Evolutionary conservation across 2,888 invertebrate species (phyloP).

Genomic region (Heliconius aoede): DNA sequence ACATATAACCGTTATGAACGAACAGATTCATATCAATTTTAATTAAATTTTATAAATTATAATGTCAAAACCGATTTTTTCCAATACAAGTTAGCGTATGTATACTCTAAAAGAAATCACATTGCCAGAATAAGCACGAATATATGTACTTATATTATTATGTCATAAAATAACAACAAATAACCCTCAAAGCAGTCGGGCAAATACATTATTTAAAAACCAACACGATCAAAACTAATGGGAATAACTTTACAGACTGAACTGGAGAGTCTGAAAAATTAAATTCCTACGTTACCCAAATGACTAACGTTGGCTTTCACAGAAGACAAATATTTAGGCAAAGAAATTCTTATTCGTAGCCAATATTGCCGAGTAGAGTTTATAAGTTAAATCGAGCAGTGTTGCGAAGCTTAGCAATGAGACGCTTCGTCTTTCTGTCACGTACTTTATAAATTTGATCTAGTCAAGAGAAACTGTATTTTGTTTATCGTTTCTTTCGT

Average conservation of each 20-base stretch:
- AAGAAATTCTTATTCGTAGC: constrained; percentile 43
- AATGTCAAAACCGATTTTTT: background rate
- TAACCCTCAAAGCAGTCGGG: too few species aligned
- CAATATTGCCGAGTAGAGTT: constrained; percentile 47
- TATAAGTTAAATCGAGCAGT: constrained; percentile 49
- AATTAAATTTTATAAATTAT: background rate
- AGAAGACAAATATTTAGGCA: constrained; percentile 42
- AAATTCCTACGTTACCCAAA: constrained; percentile 18
- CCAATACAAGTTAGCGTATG: too few species aligned
- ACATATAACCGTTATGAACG: too few species aligned
- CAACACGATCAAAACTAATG: background rate
- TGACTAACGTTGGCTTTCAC: constrained; percentile 20
- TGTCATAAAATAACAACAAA: too few species aligned
- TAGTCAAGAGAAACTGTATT: constrained; percentile 42
- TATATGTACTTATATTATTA: too few species aligned
- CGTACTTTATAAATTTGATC: constrained; percentile 52
- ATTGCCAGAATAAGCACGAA: too few species aligned
- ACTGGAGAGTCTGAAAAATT: constrained; percentile 3
- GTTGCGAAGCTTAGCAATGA: constrained; percentile 45
- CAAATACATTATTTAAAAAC: background rate
- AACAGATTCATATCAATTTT: too few species aligned
- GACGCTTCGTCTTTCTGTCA: constrained; percentile 45
- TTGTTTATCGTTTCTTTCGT: constrained; percentile 37
- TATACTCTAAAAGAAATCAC: too few species aligned
- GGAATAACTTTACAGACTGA: background rate